Evolutionary conservation across 2,113 vertebrate species (phyloP).

Genomic region (Tangachromis dhanisi): DNA sequence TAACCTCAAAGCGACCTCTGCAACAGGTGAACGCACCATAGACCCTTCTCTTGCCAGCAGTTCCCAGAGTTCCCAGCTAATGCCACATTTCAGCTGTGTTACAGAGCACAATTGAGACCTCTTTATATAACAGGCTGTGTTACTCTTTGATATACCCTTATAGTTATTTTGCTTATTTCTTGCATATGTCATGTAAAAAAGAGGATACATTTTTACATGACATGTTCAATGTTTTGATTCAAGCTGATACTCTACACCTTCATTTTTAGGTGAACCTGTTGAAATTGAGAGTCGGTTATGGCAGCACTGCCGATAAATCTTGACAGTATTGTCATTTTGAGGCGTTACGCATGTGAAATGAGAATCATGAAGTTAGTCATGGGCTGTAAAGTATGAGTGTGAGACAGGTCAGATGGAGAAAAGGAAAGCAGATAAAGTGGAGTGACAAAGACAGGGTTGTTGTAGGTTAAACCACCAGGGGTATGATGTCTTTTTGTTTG

Average conservation of each 20-base stretch:
- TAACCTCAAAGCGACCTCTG: constrained; percentile 19
- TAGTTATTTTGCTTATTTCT: background rate
- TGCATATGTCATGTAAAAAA: background rate
- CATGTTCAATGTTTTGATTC: background rate
- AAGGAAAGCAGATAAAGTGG: background rate
- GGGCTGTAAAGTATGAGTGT: constrained; percentile 17
- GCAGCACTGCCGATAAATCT: constrained; percentile 11
- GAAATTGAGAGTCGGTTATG: background rate
- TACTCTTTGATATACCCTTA: background rate
- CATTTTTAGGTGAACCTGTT: background rate
- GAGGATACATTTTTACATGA: background rate
- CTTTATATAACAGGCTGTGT: background rate
- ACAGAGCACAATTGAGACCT: background rate
- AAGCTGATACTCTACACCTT: background rate
- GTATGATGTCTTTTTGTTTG: background rate
- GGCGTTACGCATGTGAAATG: constrained; percentile 10
- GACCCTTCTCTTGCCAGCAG: background rate
- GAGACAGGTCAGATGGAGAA: background rate
- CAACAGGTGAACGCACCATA: constrained; percentile 36
- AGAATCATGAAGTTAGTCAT: constrained; percentile 23
- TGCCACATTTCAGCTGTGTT: background rate
- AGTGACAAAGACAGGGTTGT: background rate
- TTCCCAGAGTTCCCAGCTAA: background rate
- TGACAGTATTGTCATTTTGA: background rate
- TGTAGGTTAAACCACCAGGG: background rate